Percentiles rank a stretch among this genome's conserved stretches.
phyloP scores from a whole-genome alignment of 1,140 invertebrate species.

The Platorchestia sp. region DNA sequence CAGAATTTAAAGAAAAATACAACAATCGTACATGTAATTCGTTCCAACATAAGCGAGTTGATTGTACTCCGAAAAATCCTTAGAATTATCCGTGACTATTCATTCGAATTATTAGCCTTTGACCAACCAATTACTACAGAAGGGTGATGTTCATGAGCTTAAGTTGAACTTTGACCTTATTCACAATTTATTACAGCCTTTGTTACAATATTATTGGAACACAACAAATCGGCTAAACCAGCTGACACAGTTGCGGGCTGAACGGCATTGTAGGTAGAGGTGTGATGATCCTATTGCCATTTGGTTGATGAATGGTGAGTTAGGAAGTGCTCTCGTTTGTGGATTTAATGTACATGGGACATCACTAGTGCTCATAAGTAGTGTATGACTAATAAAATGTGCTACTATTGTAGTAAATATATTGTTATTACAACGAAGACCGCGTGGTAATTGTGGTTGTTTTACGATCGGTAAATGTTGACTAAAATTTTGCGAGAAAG shows the following conservation, averaged over 20 bases:
- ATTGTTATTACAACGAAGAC: neutral
- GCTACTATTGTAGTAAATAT: neutral
- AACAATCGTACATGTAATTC: too few relatives aligned
- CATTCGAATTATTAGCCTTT: neutral
- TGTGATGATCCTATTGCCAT: neutral
- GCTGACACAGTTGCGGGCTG: neutral
- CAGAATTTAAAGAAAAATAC: too few relatives aligned
- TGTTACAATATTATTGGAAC: conserved; percentile 24
- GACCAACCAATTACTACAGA: neutral
- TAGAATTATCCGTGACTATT: neutral
- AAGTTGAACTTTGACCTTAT: neutral
- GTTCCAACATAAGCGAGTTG: too few relatives aligned
- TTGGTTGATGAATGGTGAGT: neutral
- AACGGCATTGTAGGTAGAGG: neutral
- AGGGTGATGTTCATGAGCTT: neutral
- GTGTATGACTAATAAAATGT: neutral
- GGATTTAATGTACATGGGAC: neutral
- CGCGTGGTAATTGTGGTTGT: neutral
- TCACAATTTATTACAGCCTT: neutral
- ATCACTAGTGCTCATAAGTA: neutral
- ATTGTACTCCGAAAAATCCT: neutral
- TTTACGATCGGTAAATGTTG: too few relatives aligned
- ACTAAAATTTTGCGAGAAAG: too few relatives aligned
- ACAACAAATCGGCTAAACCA: conserved; percentile 13
- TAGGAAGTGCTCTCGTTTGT: neutral